Evolutionary conservation across 1,140 invertebrate species (phyloP), one percentile per base, ranked within the genome.

Genomic region (Drosophila sproati): DNA sequence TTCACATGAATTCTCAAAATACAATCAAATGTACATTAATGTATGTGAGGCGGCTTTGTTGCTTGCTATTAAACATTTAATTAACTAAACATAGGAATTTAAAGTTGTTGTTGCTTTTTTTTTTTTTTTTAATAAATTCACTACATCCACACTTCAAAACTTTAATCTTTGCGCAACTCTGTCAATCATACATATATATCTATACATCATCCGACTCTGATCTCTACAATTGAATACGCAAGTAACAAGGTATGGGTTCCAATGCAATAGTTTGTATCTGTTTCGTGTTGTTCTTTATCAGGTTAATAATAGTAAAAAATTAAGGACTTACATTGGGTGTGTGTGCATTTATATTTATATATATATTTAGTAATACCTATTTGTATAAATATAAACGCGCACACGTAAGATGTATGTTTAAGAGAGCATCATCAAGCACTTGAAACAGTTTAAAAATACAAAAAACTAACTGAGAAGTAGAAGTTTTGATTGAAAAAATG

Each of bases 51-150:
- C 52, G 52, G 52, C 39, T 54, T 64, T 43, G 63, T 43, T 61
- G 52, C 43, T 50, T 63, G 45, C 34, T 72, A 29, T 52, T 51
- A 52, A 70, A 70, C 67, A 70, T 70, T 62, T 62, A 70, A 54
- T 62, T 54, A 62, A 70, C 66, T 70, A 70, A 70, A 48, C 57
- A 70, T 54, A 70, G 56, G 39, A 50, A 63, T 34, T 59, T 31
- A 31, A 59, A 29, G 32, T 3, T 43, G 5, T 8, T 12, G 12
- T 5, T 12, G 0, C 12, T 7, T 56, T 60, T 50, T 43, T 51
- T 32, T 39, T 28, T 50, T 51, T 51, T 39, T 39, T 28, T 60
- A 69, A 69, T 56, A 48, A 48, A 66, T 52, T 47, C 50, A 43
- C 6, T 39, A 39, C 37, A 39, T 39, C 6, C 6, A 39, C 7